Evolutionary conservation across 2,888 invertebrate genomes (phyloP).

Genomic region (Bruchidius siliquastri): DNA sequence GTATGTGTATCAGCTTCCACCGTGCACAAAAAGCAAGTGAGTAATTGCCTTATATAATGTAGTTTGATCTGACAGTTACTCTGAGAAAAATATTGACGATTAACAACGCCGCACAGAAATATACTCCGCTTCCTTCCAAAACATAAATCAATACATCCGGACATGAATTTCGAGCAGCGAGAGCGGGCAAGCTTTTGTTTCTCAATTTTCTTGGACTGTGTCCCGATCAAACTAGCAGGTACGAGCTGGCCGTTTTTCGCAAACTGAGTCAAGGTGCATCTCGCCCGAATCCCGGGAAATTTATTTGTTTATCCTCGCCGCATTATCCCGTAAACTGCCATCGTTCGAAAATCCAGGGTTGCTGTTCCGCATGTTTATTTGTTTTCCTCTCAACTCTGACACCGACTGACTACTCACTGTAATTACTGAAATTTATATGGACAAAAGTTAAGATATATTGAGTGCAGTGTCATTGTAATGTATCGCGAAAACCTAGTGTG

Average conservation of each 20-base stretch:
- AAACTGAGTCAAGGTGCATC: background rate
- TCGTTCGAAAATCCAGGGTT: background rate
- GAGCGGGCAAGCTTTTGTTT: background rate
- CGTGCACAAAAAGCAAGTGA: no score
- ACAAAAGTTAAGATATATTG: no score
- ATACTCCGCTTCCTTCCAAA: background rate
- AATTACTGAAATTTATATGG: background rate
- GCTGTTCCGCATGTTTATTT: background rate
- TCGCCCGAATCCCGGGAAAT: background rate
- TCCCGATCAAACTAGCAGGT: background rate
- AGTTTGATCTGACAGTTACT: background rate
- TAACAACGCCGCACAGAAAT: background rate
- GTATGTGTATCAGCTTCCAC: no score
- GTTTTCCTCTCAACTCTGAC: background rate
- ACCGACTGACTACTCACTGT: background rate
- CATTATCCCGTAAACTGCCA: background rate
- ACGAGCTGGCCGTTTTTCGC: background rate
- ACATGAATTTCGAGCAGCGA: background rate
- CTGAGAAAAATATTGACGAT: background rate
- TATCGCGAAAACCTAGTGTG: no score
- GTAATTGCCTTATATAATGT: no score
- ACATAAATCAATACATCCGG: background rate
- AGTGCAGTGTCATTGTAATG: no score
- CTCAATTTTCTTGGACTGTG: background rate
- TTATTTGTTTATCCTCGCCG: background rate